Evolutionary conservation across 2,797 vertebrate genomes (phyloP), one percentile per base, ranked within the genome.

Genomic region (Salmo trutta): DNA sequence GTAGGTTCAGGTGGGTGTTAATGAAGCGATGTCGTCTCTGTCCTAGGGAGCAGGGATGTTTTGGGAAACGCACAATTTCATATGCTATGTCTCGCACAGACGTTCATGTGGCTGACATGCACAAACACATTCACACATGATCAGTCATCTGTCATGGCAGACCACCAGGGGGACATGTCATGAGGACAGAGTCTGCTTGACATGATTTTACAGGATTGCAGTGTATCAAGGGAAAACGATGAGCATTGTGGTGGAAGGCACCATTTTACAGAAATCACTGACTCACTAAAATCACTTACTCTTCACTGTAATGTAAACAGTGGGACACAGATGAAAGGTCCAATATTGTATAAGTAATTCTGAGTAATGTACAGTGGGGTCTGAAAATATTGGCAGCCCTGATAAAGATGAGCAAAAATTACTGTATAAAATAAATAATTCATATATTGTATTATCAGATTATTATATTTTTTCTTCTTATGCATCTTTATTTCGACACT

Each of bases 21-120:
- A 91, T 93, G 91, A 91, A 82, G 88, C 90, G 81, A 90, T 92
- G 93, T 92, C 91, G 90, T 86, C 85, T 78, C 93, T 88, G 87
- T 90, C 41, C 41, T 47, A 47, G 41, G 41, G 41, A 47, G 10
- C 41, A 10, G 41, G 41, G 41, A 10, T 89, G 81, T 84, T 86
- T 83, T 87, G 79, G 54, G 78, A 81, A 75, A 85, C 87, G 79
- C 76, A 62, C 74, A 68, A 73, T 66, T 54, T 29, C 16, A 66
- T 79, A 73, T 67, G 76, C 70, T 59, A 79, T 79, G 83, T 79
- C 62, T 82, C 66, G 54, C 70, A 33, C 56, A 81, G 84, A 90
- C 86, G 83, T 80, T 79, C 76, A 81, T 83, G 70, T 77, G 64
- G 64, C 73, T 53, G 59, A 73, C 52, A 53, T 51, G 4, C 62